phyloP scores from a whole-genome alignment of 53 echinoderm and acorn worm species.

The Astropecten irregularis region DNA sequence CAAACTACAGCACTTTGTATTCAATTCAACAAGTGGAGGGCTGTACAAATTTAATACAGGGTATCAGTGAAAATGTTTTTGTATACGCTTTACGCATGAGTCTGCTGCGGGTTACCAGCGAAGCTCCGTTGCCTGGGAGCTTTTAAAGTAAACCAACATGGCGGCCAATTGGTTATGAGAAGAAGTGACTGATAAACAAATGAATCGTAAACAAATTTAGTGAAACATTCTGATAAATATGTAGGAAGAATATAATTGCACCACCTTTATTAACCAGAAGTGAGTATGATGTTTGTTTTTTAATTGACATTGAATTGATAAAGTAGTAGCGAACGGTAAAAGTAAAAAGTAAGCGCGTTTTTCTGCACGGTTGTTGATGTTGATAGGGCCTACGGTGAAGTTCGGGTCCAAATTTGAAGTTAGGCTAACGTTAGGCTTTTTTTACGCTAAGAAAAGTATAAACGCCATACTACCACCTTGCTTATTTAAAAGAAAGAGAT shows the following conservation, averaged over 20 bases:
- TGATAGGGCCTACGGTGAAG: too few species aligned
- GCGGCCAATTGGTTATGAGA: neutral
- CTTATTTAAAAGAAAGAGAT: too few species aligned
- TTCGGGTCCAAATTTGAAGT: too few species aligned
- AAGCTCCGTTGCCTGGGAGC: constrained; percentile 52
- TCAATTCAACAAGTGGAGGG: neutral
- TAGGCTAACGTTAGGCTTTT: too few species aligned
- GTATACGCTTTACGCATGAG: too few species aligned
- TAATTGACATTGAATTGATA: neutral
- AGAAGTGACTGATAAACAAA: too few species aligned
- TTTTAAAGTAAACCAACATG: constrained; percentile 42
- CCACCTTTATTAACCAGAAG: neutral
- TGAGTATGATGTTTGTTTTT: neutral
- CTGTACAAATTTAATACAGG: neutral
- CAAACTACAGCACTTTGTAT: too few species aligned
- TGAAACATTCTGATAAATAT: neutral
- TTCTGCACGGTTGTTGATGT: too few species aligned
- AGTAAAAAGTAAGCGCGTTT: too few species aligned
- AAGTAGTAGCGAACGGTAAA: too few species aligned
- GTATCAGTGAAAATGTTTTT: constrained; percentile 3
- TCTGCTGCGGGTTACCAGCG: neutral
- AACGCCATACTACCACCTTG: too few species aligned
- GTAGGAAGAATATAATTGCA: neutral
- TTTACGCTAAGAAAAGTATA: too few species aligned
- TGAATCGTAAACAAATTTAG: constrained; percentile 12